Percentiles rank a stretch among this genome's conserved stretches.
Conservation (phyloP, 2,797 vertebrate genomes). For the Sebastes hopkinsi region DNA sequence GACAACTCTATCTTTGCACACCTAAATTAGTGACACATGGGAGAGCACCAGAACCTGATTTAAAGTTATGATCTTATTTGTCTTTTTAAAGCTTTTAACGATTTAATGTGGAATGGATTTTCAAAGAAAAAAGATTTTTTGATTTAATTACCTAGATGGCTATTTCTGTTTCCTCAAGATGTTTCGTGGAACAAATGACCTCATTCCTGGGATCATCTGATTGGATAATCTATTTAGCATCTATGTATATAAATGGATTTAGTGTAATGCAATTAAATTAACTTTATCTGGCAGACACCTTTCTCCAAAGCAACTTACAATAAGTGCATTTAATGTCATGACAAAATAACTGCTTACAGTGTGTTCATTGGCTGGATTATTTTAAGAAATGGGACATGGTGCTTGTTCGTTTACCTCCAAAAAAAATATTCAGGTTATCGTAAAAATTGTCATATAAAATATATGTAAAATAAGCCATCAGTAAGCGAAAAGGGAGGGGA, state of each 20-base stretch:
- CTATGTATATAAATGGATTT: neutral
- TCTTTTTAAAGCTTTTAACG: neutral
- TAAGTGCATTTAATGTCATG: neutral
- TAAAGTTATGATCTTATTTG: neutral
- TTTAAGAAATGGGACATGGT: neutral
- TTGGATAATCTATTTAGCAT: neutral
- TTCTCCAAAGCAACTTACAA: neutral
- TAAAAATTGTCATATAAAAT: neutral
- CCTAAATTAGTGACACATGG: neutral
- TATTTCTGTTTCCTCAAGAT: neutral
- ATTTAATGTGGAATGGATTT: neutral
- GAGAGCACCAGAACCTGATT: neutral
- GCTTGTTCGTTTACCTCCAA: neutral
- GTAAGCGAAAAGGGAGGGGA: neutral
- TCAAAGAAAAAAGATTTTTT: neutral
- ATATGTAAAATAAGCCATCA: neutral
- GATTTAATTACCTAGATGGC: neutral
- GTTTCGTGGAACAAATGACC: neutral
- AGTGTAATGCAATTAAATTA: neutral
- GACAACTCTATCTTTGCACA: neutral
- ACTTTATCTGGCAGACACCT: neutral
- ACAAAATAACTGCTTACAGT: neutral
- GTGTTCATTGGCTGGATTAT: neutral
- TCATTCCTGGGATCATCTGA: neutral
- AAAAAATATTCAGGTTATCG: accelerated